Percentiles rank a stretch among this genome's conserved stretches.
phyloP scores from a whole-genome alignment of 2,888 invertebrate species.

The Amorpha juglandis region DNA sequence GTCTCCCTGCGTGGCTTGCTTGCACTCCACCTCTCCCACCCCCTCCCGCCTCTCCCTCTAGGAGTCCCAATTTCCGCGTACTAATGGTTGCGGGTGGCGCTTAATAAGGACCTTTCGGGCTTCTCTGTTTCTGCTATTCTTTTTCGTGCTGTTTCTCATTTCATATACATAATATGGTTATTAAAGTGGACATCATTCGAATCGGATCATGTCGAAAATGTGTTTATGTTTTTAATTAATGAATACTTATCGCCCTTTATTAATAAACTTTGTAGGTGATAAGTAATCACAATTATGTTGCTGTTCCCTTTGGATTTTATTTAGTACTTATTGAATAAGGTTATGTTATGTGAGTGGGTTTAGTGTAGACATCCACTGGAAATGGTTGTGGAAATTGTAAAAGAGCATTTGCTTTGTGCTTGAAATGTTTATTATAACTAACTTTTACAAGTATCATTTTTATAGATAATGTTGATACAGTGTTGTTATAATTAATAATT shows the following conservation, averaged over 20 bases:
- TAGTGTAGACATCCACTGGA: too few relatives aligned
- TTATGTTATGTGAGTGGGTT: too few relatives aligned
- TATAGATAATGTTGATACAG: too few relatives aligned
- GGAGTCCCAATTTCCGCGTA: constrained; percentile 34
- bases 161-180: constrained; percentile 34
- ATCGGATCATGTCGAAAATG: too few relatives aligned
- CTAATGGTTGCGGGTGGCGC: constrained; percentile 48
- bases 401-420: neutral
- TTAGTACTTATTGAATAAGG: too few relatives aligned
- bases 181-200: constrained; percentile 8
- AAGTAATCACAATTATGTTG: too few relatives aligned
- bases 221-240: too few relatives aligned
- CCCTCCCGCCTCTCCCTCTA: constrained; percentile 28
- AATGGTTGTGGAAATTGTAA: neutral
- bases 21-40: constrained; percentile 31
- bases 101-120: constrained; percentile 13
- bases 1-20: constrained; percentile 42
- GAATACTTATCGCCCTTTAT: too few relatives aligned
- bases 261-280: neutral
- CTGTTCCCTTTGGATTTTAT: neutral
- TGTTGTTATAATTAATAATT: too few relatives aligned
- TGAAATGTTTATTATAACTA: too few relatives aligned
- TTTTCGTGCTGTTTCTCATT: constrained; percentile 33
- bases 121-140: constrained; percentile 33
- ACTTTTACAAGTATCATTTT: too few relatives aligned